These are phyloP conservation scores for Gasterosteus nipponicus DNA, from an alignment of 2,113 vertebrate species.

Conservation along the genomic window DNA sequence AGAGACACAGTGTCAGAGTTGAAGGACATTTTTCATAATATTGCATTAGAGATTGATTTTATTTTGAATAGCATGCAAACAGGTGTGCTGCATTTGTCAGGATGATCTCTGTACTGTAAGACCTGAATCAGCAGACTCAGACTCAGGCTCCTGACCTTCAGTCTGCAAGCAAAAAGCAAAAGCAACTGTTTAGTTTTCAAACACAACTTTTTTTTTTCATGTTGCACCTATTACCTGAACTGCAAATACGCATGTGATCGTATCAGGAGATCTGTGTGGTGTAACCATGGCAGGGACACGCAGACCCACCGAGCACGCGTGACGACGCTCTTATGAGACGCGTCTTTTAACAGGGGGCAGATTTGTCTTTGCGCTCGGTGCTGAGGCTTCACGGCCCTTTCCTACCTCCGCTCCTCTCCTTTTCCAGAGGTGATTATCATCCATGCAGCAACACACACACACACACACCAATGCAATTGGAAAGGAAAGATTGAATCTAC, in stretches of 20 bases:
- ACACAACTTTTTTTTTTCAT: background rate
- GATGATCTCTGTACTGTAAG: background rate
- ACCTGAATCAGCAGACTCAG: background rate
- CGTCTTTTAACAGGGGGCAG: slow-evolving; percentile 21
- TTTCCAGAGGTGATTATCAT: slow-evolving; percentile 22
- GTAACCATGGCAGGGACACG: slow-evolving; percentile 42
- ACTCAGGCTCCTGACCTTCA: background rate
- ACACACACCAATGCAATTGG: slow-evolving; percentile 23
- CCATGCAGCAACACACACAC: background rate
- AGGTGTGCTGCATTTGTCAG: background rate
- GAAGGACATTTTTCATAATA: background rate
- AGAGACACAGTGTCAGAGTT: background rate
- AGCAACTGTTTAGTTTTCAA: background rate
- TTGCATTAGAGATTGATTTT: background rate
- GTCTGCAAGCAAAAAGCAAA: background rate
- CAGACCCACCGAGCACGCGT: slow-evolving; percentile 26
- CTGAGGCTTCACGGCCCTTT: slow-evolving; percentile 34
- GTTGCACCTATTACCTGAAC: slow-evolving; percentile 22
- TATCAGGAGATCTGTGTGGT: slow-evolving; percentile 8
- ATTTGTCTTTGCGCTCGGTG: slow-evolving; percentile 8
- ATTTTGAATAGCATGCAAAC: background rate
- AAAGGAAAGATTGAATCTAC: slow-evolving; percentile 45
- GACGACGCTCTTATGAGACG: slow-evolving; percentile 17
- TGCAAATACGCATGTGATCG: slow-evolving; percentile 13
- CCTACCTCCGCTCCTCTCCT: background rate